Conservation (phyloP, 2,888 invertebrate genomes). For the Drosophila colorata region DNA sequence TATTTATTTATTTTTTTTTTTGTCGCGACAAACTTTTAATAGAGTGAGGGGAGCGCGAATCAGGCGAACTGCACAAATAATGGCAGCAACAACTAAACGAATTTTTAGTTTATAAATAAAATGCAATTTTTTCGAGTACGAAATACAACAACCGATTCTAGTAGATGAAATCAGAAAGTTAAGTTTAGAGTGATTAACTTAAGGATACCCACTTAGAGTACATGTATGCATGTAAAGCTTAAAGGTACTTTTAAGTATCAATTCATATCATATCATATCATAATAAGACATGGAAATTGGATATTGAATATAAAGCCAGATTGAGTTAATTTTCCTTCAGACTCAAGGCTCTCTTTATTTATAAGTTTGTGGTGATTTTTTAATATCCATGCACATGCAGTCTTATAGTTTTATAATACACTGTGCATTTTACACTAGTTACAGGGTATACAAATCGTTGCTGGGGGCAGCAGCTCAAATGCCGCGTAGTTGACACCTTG, state of each 20-base stretch:
- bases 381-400: no score
- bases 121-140: conserved; percentile 8
- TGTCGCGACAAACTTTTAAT: conserved; percentile 56
- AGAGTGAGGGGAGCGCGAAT: not conserved
- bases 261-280: no score
- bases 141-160: not conserved
- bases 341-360: no score
- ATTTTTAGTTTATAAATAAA: conserved; percentile 29
- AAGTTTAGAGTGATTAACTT: not conserved
- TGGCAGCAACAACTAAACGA: conserved; percentile 34
- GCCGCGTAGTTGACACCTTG: conserved; percentile 55
- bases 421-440: not conserved
- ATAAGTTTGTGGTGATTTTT: no score
- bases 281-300: no score
- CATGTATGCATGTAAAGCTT: not conserved
- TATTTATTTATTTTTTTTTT: conserved; percentile 11
- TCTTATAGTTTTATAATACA: not conserved
- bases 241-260: not conserved
- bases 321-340: no score
- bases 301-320: no score
- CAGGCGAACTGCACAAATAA: conserved; percentile 32
- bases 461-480: conserved; percentile 10
- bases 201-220: not conserved
- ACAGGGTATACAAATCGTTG: conserved; percentile 10
- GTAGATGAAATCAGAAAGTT: not conserved